A percentile compares a stretch with the other conserved stretches of the same genome.
Conservation (phyloP, 1,140 invertebrate genomes). For the Sinella curviseta region DNA sequence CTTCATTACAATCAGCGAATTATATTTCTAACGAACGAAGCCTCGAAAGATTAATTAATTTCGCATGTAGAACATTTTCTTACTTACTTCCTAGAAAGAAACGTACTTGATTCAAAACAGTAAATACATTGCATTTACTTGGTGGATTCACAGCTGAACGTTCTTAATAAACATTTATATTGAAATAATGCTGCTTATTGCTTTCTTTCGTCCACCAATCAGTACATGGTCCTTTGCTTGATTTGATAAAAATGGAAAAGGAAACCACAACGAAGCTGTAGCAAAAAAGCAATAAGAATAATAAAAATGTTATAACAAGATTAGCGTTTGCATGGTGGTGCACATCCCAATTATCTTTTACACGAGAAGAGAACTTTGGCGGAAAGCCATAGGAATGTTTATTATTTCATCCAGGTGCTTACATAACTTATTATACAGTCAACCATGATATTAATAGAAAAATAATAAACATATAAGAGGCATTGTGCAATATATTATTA, state of each 20-base stretch:
- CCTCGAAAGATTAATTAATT: not conserved
- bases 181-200: too few species aligned
- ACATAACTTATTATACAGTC: not conserved
- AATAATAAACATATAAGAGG: not conserved
- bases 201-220: too few species aligned
- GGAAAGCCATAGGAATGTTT: not conserved
- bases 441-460: not conserved
- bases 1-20: not conserved
- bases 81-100: too few species aligned
- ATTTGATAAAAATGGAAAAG: not conserved
- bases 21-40: not conserved
- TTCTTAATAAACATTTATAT: too few species aligned
- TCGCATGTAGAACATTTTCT: not conserved
- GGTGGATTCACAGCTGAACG: too few species aligned
- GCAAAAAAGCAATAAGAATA: not conserved
- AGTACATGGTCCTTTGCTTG: too few species aligned
- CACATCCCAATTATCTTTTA: not conserved
- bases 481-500: too few species aligned
- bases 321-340: not conserved
- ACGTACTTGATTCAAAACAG: too few species aligned
- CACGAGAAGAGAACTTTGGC: not conserved
- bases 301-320: conserved; percentile 4
- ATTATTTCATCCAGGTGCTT: not conserved
- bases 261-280: not conserved
- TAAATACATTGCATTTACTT: too few species aligned